Conservation (phyloP, 1,140 invertebrate genomes). For the Panagrolaimus sp. region DNA sequence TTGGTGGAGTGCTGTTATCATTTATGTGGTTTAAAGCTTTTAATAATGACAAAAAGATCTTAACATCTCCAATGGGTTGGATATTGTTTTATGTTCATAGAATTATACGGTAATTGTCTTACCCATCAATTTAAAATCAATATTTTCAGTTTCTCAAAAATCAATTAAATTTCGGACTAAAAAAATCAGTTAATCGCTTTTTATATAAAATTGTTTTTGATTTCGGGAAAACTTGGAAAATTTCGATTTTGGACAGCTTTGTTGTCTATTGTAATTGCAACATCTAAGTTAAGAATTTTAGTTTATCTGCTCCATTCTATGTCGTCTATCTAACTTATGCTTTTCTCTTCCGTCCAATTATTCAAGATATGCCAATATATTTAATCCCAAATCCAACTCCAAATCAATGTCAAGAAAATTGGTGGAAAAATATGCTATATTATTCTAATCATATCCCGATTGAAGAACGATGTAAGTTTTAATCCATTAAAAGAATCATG, state of each 20-base stretch:
- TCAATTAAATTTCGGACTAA: too few relatives aligned
- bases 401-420: background rate
- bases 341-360: background rate
- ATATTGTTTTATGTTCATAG: constrained; percentile 40
- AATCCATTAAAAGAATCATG: too few relatives aligned
- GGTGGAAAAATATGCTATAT: background rate
- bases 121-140: too few relatives aligned
- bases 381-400: background rate
- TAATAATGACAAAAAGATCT: constrained; percentile 20
- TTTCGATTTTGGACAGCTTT: too few relatives aligned
- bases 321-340: background rate
- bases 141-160: too few relatives aligned
- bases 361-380: background rate
- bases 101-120: constrained; percentile 17
- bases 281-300: too few relatives aligned
- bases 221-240: too few relatives aligned
- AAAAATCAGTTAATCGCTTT: too few relatives aligned
- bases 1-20: constrained; percentile 20
- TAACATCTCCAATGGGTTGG: constrained; percentile 21
- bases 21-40: constrained; percentile 35
- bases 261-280: too few relatives aligned
- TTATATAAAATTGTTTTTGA: too few relatives aligned
- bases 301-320: background rate
- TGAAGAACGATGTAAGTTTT: constrained; percentile 15
- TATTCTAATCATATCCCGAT: background rate